These are phyloP conservation scores for Sarcoramphus papa DNA, from an alignment of 2,797 vertebrate genomes.

Conservation along the genomic window DNA sequence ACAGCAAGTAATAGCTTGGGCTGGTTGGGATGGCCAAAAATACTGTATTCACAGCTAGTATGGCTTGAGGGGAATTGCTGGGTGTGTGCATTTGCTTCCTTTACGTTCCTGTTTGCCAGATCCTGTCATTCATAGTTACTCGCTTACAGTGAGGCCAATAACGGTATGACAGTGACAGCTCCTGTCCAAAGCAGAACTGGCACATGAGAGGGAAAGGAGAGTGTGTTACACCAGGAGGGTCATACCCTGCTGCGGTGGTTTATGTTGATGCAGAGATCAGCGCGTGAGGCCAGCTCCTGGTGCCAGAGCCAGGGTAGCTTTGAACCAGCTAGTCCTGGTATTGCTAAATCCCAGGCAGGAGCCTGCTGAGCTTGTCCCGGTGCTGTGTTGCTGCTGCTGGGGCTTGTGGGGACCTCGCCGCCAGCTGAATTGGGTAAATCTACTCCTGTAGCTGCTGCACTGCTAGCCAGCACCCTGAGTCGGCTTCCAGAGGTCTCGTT, in stretches of 20 bases:
- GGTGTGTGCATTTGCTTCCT: neutral
- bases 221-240: neutral
- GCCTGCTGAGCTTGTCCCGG: neutral
- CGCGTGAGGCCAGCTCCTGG: neutral
- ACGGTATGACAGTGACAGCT: neutral
- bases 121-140: neutral
- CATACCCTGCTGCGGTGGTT: neutral
- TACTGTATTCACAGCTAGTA: neutral
- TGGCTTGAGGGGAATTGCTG: neutral
- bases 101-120: neutral
- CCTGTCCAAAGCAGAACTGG: neutral
- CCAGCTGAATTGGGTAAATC: neutral
- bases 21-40: neutral
- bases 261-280: neutral
- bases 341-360: neutral
- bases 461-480: neutral
- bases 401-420: neutral
- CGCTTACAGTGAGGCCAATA: neutral
- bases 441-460: neutral
- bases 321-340: neutral
- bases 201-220: neutral
- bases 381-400: neutral
- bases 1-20: neutral
- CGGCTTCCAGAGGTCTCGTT: too few species aligned
- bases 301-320: neutral